Evolutionary conservation across 1,140 invertebrate genomes (phyloP).

Genomic region (Sitodiplosis mosellana): DNA sequence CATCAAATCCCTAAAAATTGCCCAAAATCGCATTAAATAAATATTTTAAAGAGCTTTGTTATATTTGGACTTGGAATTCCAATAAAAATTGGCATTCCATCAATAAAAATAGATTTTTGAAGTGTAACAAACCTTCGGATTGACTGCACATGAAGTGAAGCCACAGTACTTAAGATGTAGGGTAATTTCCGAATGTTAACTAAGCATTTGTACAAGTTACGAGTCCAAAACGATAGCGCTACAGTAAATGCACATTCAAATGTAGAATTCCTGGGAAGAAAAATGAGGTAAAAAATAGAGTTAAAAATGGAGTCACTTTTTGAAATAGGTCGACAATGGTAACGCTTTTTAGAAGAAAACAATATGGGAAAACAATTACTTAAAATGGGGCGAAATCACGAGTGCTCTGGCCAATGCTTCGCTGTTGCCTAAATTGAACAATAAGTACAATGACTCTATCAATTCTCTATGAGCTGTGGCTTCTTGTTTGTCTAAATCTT

Average conservation of each 20-base stretch:
- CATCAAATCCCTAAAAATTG: conserved; percentile 27
- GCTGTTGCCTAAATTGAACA: conserved; percentile 30
- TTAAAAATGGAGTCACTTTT: neutral
- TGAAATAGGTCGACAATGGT: neutral
- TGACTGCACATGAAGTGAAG: conserved; percentile 25
- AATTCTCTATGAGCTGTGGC: conserved; percentile 10
- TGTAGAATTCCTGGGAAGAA: conserved; percentile 6
- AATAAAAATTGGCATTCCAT: neutral
- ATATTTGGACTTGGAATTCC: no score
- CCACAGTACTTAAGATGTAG: conserved; percentile 26
- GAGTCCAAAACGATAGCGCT: conserved; percentile 26
- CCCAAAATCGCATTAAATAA: no score
- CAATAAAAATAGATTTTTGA: neutral
- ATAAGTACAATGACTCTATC: conserved; percentile 33
- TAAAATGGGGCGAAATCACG: neutral
- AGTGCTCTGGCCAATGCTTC: conserved; percentile 27
- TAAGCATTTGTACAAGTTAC: conserved; percentile 29
- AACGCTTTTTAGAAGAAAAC: no score
- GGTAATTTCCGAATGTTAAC: conserved; percentile 24
- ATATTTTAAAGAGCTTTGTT: no score
- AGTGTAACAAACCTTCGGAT: conserved; percentile 27
- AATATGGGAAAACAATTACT: no score
- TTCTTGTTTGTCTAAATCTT: neutral
- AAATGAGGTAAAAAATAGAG: neutral
- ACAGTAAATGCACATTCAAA: conserved; percentile 16